These are phyloP conservation scores for Syrphus vitripennis DNA, from an alignment of 2,888 invertebrate genomes.

Conservation along the genomic window DNA sequence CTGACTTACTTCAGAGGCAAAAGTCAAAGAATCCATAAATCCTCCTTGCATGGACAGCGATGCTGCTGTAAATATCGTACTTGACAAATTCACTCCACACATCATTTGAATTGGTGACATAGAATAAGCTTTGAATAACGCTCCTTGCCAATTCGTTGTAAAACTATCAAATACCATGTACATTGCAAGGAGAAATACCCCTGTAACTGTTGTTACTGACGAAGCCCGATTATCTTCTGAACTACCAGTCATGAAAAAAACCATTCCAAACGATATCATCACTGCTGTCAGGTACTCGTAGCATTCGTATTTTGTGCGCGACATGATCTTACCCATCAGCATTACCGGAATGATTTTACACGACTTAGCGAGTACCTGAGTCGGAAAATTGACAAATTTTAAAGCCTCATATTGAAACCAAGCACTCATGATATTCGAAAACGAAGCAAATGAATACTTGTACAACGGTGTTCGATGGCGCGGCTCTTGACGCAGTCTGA, in stretches of 20 bases:
- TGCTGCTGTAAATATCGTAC: conserved; percentile 92
- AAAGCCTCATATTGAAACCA: conserved; percentile 99
- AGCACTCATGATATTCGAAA: conserved; percentile 98
- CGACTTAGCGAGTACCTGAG: conserved; percentile 98
- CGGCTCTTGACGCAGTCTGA: conserved; percentile 83
- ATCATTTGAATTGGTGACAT: conserved; percentile 95
- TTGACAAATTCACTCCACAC: conserved; percentile 97
- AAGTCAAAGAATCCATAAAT: conserved; percentile 87
- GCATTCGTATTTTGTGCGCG: conserved; percentile 91
- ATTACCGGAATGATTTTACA: conserved; percentile 99
- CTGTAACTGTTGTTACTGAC: conserved; percentile 90
- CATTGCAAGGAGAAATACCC: conserved; percentile 90
- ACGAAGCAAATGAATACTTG: conserved; percentile 96
- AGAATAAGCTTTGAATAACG: conserved; percentile 90
- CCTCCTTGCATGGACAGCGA: conserved; percentile 93
- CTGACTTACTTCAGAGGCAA: conserved; percentile 86
- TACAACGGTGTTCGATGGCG: conserved; percentile 93
- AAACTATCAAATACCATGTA: conserved; percentile 98
- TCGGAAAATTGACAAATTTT: conserved; percentile 98
- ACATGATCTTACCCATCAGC: conserved; percentile 97
- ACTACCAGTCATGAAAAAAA: conserved; percentile 93
- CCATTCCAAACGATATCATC: conserved; percentile 95
- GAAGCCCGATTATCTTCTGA: conserved; percentile 85
- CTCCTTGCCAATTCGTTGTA: conserved; percentile 98
- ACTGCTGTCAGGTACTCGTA: conserved; percentile 96